Percentiles rank a stretch among this genome's conserved stretches.
Evolutionary conservation across 2,113 vertebrate species (phyloP).

Genomic region (Geococcyx californianus): DNA sequence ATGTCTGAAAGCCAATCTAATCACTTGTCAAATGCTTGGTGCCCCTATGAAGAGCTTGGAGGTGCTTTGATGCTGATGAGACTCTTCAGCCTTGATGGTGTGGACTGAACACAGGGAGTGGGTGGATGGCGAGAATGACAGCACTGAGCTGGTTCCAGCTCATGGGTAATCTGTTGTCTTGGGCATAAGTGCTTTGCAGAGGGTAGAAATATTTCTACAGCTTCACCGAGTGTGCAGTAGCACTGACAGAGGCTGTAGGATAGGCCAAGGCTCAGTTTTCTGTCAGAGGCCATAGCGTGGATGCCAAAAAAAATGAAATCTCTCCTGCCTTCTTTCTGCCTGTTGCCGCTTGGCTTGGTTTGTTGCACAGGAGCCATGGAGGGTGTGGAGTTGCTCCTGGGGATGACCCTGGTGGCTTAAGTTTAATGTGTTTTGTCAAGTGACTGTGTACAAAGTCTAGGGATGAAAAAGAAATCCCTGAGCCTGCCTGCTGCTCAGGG

Average conservation of each 20-base stretch:
- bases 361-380: neutral
- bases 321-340: neutral
- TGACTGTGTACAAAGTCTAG: neutral
- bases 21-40: rapidly evolving
- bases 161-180: rapidly evolving
- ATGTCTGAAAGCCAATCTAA: neutral
- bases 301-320: too few relatives aligned
- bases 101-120: rapidly evolving
- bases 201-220: neutral
- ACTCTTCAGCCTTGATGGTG: neutral
- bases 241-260: rapidly evolving
- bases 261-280: neutral
- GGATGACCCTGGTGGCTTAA: neutral
- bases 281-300: neutral
- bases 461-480: rapidly evolving
- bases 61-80: rapidly evolving
- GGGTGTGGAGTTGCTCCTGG: neutral
- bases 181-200: neutral
- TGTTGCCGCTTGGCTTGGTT: neutral
- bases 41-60: neutral
- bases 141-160: neutral
- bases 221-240: neutral
- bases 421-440: too few relatives aligned
- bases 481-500: neutral
- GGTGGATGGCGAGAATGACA: neutral